Evolutionary conservation across 2,888 invertebrate species (phyloP).

Genomic region (Eupeodes luniger): DNA sequence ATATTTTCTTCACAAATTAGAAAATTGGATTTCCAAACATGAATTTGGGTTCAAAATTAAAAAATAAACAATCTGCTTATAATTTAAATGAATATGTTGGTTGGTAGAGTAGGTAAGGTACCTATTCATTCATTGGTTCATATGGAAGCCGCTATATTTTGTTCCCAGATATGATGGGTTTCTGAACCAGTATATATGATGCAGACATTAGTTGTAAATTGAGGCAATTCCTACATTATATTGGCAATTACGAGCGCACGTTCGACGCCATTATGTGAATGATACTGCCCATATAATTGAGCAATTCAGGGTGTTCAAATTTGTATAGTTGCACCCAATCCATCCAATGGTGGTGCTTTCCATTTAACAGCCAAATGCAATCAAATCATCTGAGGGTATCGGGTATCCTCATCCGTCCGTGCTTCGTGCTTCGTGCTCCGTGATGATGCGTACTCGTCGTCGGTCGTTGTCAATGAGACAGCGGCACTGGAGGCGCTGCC

Average conservation of each 20-base stretch:
- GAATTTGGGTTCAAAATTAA: constrained; percentile 48
- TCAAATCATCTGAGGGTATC: constrained; percentile 66
- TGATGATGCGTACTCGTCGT: too few species aligned
- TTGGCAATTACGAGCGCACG: constrained; percentile 69
- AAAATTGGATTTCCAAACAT: constrained; percentile 66
- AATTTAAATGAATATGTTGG: background rate
- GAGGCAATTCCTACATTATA: constrained; percentile 11
- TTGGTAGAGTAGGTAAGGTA: too few species aligned
- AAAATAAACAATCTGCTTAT: constrained; percentile 2
- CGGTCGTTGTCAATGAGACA: background rate
- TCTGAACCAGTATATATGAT: constrained; percentile 49
- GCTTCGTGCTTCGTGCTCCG: too few species aligned
- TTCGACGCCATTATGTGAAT: constrained; percentile 70
- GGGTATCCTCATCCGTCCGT: constrained; percentile 35
- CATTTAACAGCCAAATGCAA: constrained; percentile 44
- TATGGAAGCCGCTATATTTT: constrained; percentile 39
- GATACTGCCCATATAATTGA: constrained; percentile 73
- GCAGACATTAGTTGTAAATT: constrained; percentile 34
- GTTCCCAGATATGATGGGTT: background rate
- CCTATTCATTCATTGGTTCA: too few species aligned
- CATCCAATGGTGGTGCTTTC: constrained; percentile 35
- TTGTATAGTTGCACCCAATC: constrained; percentile 57
- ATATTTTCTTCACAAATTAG: constrained; percentile 45
- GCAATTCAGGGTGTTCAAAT: constrained; percentile 63
- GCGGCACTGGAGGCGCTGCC: background rate